Evolutionary conservation across 2,113 vertebrate genomes (phyloP).

Genomic region (Dissostichus mawsoni): DNA sequence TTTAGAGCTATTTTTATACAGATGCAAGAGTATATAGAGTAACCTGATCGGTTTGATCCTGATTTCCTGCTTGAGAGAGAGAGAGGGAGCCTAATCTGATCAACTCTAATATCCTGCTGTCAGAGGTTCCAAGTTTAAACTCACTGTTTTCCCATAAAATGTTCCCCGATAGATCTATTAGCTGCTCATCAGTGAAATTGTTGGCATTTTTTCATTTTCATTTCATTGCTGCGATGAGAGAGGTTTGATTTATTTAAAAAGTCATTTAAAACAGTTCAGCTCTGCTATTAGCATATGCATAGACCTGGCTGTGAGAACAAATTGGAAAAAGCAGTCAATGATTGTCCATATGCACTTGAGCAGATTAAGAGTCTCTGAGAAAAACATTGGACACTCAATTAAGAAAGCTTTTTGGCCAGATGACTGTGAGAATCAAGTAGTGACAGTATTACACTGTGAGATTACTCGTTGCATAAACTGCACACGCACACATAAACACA

Average conservation of each 20-base stretch:
- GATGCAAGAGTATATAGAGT: constrained; percentile 15
- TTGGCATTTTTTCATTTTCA: constrained; percentile 7
- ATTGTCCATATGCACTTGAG: constrained; percentile 13
- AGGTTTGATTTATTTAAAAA: neutral
- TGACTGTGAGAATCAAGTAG: constrained; percentile 42
- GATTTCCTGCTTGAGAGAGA: constrained; percentile 60
- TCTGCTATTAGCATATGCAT: neutral
- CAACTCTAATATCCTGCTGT: constrained; percentile 47
- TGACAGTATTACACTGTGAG: constrained; percentile 31
- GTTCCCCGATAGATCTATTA: constrained; percentile 57
- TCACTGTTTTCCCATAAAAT: constrained; percentile 37
- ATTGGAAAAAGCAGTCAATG: constrained; percentile 3
- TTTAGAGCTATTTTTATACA: constrained; percentile 70
- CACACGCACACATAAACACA: constrained; percentile 7
- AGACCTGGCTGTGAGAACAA: neutral
- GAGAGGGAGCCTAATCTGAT: constrained; percentile 48
- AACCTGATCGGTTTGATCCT: constrained; percentile 54
- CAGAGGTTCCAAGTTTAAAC: constrained; percentile 11
- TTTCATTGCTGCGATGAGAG: neutral
- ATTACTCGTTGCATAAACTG: constrained; percentile 55
- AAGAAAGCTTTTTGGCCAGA: constrained; percentile 39
- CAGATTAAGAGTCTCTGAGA: constrained; percentile 58
- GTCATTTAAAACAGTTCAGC: neutral
- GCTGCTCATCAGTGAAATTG: constrained; percentile 61
- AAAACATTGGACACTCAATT: constrained; percentile 57